Percentiles rank a stretch among this genome's conserved stretches.
phyloP scores from a whole-genome alignment of 2,797 vertebrate genomes.

The Perodicticus potto region DNA sequence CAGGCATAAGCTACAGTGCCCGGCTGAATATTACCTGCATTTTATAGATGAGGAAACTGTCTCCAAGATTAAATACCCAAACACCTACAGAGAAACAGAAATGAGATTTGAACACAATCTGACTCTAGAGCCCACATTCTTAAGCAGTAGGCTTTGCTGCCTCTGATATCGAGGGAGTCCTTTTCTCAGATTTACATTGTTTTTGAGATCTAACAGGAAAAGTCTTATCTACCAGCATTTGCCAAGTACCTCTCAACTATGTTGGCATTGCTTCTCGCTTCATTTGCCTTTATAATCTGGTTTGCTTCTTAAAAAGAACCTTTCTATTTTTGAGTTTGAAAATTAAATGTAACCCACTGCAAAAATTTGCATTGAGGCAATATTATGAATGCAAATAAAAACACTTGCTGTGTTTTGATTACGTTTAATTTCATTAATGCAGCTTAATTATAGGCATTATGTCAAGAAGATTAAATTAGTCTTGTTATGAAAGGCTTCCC shows the following conservation, averaged over 20 bases:
- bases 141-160: neutral
- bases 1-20: neutral
- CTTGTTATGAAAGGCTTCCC: neutral
- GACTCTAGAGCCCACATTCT: neutral
- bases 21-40: neutral
- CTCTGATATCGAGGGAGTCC: no score
- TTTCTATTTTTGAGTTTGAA: slow-evolving; percentile 54
- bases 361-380: neutral
- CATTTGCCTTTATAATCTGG: neutral
- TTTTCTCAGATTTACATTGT: neutral
- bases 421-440: neutral
- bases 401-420: neutral
- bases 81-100: neutral
- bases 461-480: neutral
- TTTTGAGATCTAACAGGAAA: neutral
- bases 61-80: neutral
- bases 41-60: neutral
- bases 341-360: neutral
- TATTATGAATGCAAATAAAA: neutral
- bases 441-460: neutral
- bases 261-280: neutral
- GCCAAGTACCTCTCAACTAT: neutral
- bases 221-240: neutral
- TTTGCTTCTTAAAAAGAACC: neutral
- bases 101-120: neutral